Base-by-base conservation (phyloP, 2,113 vertebrate genomes). In the Rallus limicola region DNA sequence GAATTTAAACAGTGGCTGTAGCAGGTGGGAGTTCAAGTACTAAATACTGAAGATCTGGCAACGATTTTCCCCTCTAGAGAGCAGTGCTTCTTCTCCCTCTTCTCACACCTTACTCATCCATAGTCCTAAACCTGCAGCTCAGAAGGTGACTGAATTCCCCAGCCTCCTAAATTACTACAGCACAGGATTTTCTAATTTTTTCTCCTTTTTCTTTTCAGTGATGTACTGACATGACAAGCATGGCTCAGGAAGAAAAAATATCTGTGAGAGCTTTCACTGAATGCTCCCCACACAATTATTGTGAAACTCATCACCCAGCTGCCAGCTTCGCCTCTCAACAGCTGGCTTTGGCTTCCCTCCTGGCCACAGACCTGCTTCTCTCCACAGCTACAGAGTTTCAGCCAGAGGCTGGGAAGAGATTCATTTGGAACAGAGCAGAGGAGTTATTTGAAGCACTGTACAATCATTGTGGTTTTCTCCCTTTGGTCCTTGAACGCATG, bases 261-360 rank as follows among this genome's bases (percentile, higher is more conserved):
- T 5, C 42, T 69, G 14, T 1, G 9, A 74, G 44, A 81, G 63
- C 56, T 87, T 63, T 58, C 68, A 67, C 75, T 16, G 13, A 69
- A 23, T 9, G 44, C 28, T 55, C 56, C 84, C 55, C 75, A 42
- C 28, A 10, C 59, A 48, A 77, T 90, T 79, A 90, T 75, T 94
- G 87, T 71, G 81, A 79, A 88, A 26, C 46, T 7, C 58, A 63
- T 85, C 40, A 16, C 46, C 69, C 86, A 59, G 64, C 56, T 92
- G 92, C 83, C 94, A 93, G 68, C 60, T 56, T 65, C 83, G 72
- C 46, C 75, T 64, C 60, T 40, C 31, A 55, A 81, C 85, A 92
- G 95, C 92, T 86, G 94, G 88, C 87, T 67, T 34, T 48, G 88
- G 42, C 75, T 84, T 58, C 34, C 82, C 93, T 93, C 77, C 86